These are phyloP conservation scores for Myopa tessellatipennis DNA, from an alignment of 2,888 invertebrate species.

Conservation along the genomic window DNA sequence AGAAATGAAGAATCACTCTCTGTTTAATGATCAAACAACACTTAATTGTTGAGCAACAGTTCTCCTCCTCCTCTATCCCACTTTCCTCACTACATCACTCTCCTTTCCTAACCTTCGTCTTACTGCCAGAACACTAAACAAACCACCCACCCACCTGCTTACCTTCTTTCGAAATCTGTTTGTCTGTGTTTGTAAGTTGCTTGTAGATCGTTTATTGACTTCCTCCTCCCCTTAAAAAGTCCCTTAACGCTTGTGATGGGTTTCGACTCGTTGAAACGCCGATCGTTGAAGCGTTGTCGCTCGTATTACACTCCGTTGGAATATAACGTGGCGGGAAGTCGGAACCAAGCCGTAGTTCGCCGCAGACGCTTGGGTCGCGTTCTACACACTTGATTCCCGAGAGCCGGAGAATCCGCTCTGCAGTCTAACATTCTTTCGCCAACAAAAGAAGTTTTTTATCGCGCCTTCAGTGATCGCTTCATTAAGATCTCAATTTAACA, in stretches of 20 bases:
- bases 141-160: too few species aligned
- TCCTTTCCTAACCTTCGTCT: too few species aligned
- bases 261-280: too few species aligned
- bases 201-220: too few species aligned
- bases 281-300: too few species aligned
- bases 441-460: not conserved
- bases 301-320: conserved; percentile 38
- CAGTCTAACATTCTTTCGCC: not conserved
- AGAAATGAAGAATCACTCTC: too few species aligned
- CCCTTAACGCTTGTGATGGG: too few species aligned
- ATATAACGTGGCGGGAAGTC: conserved; percentile 49
- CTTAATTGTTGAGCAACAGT: conserved; percentile 8
- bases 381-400: conserved; percentile 16
- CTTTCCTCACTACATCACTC: not conserved
- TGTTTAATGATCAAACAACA: not conserved
- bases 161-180: too few species aligned
- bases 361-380: conserved; percentile 35
- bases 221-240: too few species aligned
- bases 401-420: not conserved
- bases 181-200: too few species aligned
- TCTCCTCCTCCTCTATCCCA: not conserved
- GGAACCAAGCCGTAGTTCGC: conserved; percentile 47
- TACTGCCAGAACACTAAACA: too few species aligned
- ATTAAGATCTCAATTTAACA: conserved; percentile 4
- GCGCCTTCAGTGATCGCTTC: not conserved